Percentiles rank a stretch among this genome's conserved stretches.
These are phyloP conservation scores for Synergus japonicus DNA, from an alignment of 2,888 invertebrate genomes.

Conservation along the genomic window DNA sequence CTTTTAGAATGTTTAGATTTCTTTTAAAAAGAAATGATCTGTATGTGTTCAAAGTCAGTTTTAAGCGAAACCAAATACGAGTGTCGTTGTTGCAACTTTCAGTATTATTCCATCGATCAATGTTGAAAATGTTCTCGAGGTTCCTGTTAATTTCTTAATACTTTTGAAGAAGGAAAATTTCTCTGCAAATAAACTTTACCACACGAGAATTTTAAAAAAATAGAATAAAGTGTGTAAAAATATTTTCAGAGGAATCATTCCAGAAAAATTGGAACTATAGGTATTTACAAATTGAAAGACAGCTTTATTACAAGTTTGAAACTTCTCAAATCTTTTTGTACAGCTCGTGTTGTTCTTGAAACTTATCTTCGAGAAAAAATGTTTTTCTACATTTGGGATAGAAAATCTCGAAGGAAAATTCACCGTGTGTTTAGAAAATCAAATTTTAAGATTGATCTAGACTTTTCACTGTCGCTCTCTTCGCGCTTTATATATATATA, in stretches of 20 bases:
- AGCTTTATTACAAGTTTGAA: background rate
- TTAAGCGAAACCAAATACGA: conserved; percentile 40
- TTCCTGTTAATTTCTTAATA: background rate
- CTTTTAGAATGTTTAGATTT: conserved; percentile 29
- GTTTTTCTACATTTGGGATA: background rate
- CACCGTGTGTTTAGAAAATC: background rate
- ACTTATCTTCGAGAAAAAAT: background rate
- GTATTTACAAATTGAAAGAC: background rate
- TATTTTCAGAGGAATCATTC: background rate
- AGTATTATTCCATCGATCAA: conserved; percentile 30
- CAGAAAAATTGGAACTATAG: background rate
- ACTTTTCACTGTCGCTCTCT: conserved; percentile 15
- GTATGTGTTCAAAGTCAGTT: conserved; percentile 40
- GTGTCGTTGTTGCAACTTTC: conserved; percentile 22
- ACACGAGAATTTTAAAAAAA: background rate
- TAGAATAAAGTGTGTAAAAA: background rate
- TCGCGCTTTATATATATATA: conserved; percentile 15
- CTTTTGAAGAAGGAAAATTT: background rate
- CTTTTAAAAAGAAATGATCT: background rate
- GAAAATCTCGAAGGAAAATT: background rate
- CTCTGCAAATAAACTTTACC: background rate
- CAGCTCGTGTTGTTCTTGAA: conserved; percentile 1
- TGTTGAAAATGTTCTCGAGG: conserved; percentile 17
- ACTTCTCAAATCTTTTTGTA: background rate
- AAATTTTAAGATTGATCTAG: background rate